Evolutionary conservation across 2,797 vertebrate species (phyloP).

Genomic region (Botia almorhae): DNA sequence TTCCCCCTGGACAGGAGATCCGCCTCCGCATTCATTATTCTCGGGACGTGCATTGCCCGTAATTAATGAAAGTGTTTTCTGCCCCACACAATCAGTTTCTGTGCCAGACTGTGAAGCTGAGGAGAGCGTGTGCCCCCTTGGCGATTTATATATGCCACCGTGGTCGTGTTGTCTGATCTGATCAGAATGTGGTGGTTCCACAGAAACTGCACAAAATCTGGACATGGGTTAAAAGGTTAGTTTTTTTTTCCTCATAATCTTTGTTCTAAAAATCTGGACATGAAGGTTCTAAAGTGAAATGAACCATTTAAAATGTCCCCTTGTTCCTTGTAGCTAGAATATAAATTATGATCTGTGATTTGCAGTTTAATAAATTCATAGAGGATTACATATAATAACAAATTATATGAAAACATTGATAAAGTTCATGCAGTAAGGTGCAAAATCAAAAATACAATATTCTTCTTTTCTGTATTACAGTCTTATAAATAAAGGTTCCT

Average conservation of each 20-base stretch:
- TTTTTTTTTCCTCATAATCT: neutral
- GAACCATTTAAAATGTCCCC: slow-evolving; percentile 53
- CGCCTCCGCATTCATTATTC: too few relatives aligned
- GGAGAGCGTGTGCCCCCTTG: too few relatives aligned
- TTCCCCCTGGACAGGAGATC: too few relatives aligned
- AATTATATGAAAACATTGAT: neutral
- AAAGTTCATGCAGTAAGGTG: slow-evolving; percentile 45
- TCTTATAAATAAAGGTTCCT: neutral
- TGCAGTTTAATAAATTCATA: neutral
- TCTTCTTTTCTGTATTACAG: neutral
- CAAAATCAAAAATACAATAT: neutral
- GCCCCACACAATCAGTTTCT: too few relatives aligned
- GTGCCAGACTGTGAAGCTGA: too few relatives aligned
- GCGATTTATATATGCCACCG: too few relatives aligned
- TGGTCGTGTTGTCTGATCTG: too few relatives aligned
- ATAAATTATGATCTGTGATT: neutral
- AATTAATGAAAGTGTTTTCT: too few relatives aligned
- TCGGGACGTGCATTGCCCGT: too few relatives aligned
- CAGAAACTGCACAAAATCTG: too few relatives aligned
- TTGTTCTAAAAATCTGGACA: neutral
- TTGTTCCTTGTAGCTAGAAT: neutral
- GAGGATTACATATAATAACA: neutral
- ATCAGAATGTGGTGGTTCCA: too few relatives aligned
- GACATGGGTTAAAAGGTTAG: too few relatives aligned
- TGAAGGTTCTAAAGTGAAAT: neutral